Percentiles rank a stretch among this genome's conserved stretches.
Evolutionary conservation across 2,797 vertebrate genomes (phyloP).

Genomic region (Falco novaeseelandiae): DNA sequence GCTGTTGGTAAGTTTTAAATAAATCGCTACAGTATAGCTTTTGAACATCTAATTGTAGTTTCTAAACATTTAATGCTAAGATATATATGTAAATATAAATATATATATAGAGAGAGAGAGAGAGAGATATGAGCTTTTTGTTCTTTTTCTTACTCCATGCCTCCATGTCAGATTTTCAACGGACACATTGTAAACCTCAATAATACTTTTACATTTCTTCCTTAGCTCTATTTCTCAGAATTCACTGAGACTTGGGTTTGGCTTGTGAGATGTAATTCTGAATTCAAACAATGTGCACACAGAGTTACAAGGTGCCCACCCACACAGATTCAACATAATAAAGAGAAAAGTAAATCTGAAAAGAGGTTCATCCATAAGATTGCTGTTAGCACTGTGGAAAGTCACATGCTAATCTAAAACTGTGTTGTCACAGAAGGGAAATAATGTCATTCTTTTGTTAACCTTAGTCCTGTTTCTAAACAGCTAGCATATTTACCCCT

Average conservation of each 20-base stretch:
- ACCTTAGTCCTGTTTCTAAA: conserved; percentile 9
- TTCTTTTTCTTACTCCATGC: not conserved
- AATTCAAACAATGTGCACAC: not conserved
- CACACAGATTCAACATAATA: not conserved
- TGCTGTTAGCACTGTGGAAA: not conserved
- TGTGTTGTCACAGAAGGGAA: not conserved
- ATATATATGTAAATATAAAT: not conserved
- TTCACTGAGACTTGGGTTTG: not conserved
- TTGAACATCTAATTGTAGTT: not conserved
- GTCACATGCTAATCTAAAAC: not conserved
- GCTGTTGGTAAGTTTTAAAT: not conserved
- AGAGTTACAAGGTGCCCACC: not conserved
- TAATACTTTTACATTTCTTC: not conserved
- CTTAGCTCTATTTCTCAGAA: not conserved
- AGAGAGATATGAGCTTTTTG: not conserved
- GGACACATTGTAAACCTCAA: not conserved
- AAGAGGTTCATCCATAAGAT: not conserved
- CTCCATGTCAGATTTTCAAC: not conserved
- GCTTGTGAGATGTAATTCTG: not conserved
- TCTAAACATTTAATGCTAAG: not conserved
- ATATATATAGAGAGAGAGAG: no score
- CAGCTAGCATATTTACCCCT: not conserved
- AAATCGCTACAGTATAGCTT: not conserved
- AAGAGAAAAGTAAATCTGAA: not conserved
- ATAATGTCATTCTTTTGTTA: not conserved